Evolutionary conservation across 2,113 vertebrate species (phyloP).

Genomic region (Chloroceryle aenea): DNA sequence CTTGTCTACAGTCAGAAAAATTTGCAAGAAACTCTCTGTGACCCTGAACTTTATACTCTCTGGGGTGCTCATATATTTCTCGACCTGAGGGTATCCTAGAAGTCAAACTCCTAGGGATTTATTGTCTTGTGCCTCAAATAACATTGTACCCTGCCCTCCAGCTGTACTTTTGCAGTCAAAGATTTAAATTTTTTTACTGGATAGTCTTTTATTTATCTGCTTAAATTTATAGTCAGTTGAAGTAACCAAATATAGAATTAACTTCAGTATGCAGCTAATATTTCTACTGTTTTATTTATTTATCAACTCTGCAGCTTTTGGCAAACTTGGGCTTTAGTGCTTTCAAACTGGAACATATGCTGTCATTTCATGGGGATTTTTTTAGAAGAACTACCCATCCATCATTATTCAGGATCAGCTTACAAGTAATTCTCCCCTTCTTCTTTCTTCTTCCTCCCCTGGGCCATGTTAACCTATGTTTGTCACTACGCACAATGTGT

Average conservation of each 20-base stretch:
- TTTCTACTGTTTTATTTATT: conserved; percentile 9
- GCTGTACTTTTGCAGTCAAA: conserved; percentile 36
- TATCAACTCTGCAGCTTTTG: not conserved
- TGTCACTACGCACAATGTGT: not conserved
- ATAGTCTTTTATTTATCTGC: conserved; percentile 32
- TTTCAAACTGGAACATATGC: not conserved
- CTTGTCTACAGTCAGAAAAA: not conserved
- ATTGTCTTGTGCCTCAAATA: conserved; percentile 35
- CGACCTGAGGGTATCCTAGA: not conserved
- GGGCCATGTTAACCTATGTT: not conserved
- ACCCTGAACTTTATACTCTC: conserved; percentile 42
- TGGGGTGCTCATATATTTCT: not conserved
- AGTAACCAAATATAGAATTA: not conserved
- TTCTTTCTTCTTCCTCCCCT: not conserved
- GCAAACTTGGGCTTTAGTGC: not conserved
- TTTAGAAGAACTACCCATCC: not conserved
- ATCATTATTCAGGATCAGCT: not conserved
- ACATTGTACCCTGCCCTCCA: conserved; percentile 32
- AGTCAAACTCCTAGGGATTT: conserved; percentile 45
- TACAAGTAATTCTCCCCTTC: not conserved
- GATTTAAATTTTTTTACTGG: conserved; percentile 35
- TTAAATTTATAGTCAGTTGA: conserved; percentile 46
- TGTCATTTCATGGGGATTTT: not conserved
- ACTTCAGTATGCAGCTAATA: not conserved
- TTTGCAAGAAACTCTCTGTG: conserved; percentile 25